Evolutionary conservation across 2,113 vertebrate genomes (phyloP), one percentile per base, ranked within the genome.

Genomic region (Salvator merianae): DNA sequence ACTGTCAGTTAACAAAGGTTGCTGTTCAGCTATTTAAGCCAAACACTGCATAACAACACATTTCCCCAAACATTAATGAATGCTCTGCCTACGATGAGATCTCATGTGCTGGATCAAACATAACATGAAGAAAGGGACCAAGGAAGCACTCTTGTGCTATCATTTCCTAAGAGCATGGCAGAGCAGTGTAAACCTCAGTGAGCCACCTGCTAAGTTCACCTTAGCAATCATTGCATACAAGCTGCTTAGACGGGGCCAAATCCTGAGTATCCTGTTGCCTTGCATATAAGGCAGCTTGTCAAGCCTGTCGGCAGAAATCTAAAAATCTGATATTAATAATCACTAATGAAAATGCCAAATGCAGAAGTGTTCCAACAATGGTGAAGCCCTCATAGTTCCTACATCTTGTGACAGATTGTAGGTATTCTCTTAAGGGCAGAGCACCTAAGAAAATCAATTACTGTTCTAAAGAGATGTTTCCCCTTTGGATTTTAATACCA

Each of bases 1-100:
- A 30, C 13, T 82, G 73, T 88, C 72, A 78, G 26, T 86, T 81
- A 62, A 83, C 81, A 73, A 79, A 65, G 84, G 26, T 73, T 76
- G 14, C 71, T 74, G 40, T 32, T 34, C 81, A 71, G 50, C 50
- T 71, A 40, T 71, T 78, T 78, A 55, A 77, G 47, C n/a, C 14
- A 78, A 78, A 70, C 24, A n/a, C 36, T 0, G 7, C 65, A 32
- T 59, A 78, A 84, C 66, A 38, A 62, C 20, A 20, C 30, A 78
- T 62, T 78, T 71, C 4, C 24, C 59, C 70, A 77, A 40, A 38
- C 10, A 55, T 36, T 28, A n/a, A 77, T 62, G 8, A 47, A 78
- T 40, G 16, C 6, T n/a, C 30, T 14, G 5, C 34, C 40, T 38
- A n/a, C 65, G 36, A 65, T 47, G 30, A 62, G 22, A 40, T 69